Evolutionary conservation across 2,113 vertebrate genomes (phyloP).

Genomic region (Anarhynchus alexandrinus): DNA sequence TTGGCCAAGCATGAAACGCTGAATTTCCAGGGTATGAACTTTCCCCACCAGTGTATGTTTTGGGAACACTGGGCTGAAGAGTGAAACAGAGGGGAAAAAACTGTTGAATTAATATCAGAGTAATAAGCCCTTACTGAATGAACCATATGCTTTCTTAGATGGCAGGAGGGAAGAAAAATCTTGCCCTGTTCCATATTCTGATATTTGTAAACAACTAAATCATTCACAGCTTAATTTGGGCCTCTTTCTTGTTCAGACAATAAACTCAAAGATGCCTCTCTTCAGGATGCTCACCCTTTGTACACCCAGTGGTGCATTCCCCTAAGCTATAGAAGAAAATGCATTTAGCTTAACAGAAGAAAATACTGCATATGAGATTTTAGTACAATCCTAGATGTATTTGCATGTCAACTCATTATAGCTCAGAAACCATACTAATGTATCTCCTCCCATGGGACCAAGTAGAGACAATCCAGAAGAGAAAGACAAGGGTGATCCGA

Average conservation of each 20-base stretch:
- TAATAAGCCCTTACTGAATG: neutral
- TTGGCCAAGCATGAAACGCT: neutral
- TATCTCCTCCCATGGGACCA: neutral
- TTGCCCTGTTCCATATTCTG: neutral
- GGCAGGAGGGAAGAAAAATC: neutral
- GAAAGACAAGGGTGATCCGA: neutral
- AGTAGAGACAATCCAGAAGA: neutral
- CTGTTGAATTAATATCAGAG: neutral
- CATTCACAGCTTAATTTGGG: neutral
- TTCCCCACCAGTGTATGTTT: neutral
- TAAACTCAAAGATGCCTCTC: neutral
- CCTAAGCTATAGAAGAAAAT: neutral
- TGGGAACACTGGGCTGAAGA: neutral
- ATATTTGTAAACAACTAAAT: neutral
- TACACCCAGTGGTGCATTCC: neutral
- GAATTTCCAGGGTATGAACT: constrained; percentile 3
- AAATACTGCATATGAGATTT: rapidly evolving
- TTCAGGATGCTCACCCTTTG: neutral
- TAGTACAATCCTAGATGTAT: neutral
- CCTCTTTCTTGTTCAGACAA: neutral
- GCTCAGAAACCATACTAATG: neutral
- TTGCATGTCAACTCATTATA: neutral
- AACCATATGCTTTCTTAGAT: neutral
- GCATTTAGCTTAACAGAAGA: neutral
- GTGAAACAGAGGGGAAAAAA: neutral